These are phyloP conservation scores for Nannoperca obscura DNA, from an alignment of 2,797 vertebrate genomes.

Conservation along the genomic window DNA sequence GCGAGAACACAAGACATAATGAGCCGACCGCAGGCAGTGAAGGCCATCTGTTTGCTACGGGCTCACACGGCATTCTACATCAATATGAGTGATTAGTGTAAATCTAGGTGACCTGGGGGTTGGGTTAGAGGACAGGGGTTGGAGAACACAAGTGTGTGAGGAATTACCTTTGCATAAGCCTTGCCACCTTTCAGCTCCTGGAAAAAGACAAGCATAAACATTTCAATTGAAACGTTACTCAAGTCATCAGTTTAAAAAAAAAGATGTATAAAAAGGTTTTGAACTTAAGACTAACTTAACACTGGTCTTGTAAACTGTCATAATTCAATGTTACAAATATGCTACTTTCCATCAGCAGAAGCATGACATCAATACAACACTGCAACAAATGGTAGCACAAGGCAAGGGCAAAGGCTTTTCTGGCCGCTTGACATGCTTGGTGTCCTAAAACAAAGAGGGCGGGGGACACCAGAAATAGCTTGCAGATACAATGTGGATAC, in stretches of 20 bases:
- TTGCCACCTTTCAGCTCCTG: conserved; percentile 98
- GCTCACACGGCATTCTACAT: conserved; percentile 27
- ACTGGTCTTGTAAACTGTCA: neutral
- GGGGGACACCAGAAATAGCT: conserved; percentile 2
- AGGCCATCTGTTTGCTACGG: conserved; percentile 62
- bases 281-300: neutral
- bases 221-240: neutral
- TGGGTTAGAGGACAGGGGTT: conserved; percentile 5
- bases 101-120: conserved; percentile 45
- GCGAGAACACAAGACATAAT: conserved; percentile 9
- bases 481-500: conserved; percentile 7
- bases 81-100: conserved; percentile 52
- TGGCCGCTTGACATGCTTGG: neutral
- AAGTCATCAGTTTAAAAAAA: neutral
- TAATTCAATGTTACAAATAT: neutral
- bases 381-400: neutral
- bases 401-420: neutral
- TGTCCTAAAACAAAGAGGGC: conserved; percentile 10
- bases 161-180: conserved; percentile 95
- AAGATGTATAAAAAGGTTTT: neutral
- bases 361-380: neutral
- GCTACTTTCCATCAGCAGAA: neutral
- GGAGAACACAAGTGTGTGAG: neutral
- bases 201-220: conserved; percentile 49
- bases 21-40: conserved; percentile 51